A percentile compares a stretch with the other conserved stretches of the same genome.
Conservation (phyloP, 2,113 vertebrate genomes). For the Antigone vipio region DNA sequence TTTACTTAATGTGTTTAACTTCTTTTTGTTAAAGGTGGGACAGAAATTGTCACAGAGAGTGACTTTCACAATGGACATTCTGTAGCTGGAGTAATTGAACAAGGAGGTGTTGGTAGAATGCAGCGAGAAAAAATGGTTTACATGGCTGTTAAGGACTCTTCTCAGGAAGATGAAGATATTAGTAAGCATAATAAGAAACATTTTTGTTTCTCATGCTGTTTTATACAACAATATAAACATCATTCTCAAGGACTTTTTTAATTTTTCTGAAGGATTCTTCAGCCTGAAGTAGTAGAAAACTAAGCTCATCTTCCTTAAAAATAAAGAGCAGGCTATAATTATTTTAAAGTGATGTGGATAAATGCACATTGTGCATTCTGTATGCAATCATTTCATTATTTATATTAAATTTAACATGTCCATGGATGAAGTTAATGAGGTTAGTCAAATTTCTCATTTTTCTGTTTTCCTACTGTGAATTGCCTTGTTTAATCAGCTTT, state of each 20-base stretch:
- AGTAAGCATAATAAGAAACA: conserved; percentile 76
- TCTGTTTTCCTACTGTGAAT: neutral
- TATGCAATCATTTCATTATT: neutral
- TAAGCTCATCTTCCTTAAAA: neutral
- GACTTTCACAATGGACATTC: conserved; percentile 94
- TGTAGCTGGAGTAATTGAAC: conserved; percentile 86
- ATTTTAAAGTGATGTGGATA: neutral
- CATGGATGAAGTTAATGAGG: neutral
- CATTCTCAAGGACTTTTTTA: neutral
- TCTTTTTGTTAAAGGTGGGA: conserved; percentile 83
- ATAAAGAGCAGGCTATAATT: neutral
- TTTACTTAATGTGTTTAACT: neutral
- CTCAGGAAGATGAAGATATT: conserved; percentile 90
- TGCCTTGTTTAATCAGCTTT: neutral
- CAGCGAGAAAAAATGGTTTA: conserved; percentile 99
- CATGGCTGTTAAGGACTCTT: conserved; percentile 95
- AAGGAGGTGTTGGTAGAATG: conserved; percentile 84
- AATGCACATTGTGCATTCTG: neutral
- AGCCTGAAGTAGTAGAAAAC: conserved; percentile 9
- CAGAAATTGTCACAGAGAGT: conserved; percentile 95
- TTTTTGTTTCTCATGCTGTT: conserved; percentile 13
- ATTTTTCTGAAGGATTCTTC: conserved; percentile 15
- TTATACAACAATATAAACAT: neutral
- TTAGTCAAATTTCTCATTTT: neutral
- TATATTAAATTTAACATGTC: conserved; percentile 8